Evolutionary conservation across 2,888 invertebrate genomes (phyloP).

Genomic region (Eupithecia vulgata): DNA sequence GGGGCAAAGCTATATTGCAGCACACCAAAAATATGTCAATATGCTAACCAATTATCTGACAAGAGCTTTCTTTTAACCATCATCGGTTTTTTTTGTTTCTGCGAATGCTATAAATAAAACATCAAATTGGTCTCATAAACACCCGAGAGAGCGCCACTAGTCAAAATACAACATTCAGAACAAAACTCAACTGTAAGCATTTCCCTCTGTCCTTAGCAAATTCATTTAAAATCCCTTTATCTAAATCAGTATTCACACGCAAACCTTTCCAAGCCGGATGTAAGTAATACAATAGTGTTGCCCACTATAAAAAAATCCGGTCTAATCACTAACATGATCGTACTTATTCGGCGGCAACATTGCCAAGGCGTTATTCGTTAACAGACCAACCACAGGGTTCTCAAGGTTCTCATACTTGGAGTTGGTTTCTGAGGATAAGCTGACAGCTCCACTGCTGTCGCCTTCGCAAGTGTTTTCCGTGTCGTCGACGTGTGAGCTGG

Average conservation of each 20-base stretch:
- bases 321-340: conserved; percentile 69
- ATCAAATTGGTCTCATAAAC: background rate
- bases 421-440: conserved; percentile 77
- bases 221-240: background rate
- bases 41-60: background rate
- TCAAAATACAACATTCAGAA: background rate
- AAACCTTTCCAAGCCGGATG: background rate
- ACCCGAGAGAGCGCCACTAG: background rate
- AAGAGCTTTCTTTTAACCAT: background rate
- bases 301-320: conserved; percentile 46
- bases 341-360: conserved; percentile 70
- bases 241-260: conserved; percentile 1
- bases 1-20: background rate
- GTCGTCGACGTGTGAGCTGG: conserved; percentile 76
- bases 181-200: background rate
- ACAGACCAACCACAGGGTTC: conserved; percentile 78
- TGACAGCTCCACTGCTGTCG: conserved; percentile 79
- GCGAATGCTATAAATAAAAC: background rate
- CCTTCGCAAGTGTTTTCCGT: conserved; percentile 76
- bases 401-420: conserved; percentile 79
- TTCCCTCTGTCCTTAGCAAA: background rate
- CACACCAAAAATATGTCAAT: background rate
- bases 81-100: background rate
- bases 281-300: conserved; percentile 21
- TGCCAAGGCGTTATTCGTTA: conserved; percentile 67